Evolutionary conservation across 2,113 vertebrate species (phyloP).

Genomic region (Phaethon lepturus): DNA sequence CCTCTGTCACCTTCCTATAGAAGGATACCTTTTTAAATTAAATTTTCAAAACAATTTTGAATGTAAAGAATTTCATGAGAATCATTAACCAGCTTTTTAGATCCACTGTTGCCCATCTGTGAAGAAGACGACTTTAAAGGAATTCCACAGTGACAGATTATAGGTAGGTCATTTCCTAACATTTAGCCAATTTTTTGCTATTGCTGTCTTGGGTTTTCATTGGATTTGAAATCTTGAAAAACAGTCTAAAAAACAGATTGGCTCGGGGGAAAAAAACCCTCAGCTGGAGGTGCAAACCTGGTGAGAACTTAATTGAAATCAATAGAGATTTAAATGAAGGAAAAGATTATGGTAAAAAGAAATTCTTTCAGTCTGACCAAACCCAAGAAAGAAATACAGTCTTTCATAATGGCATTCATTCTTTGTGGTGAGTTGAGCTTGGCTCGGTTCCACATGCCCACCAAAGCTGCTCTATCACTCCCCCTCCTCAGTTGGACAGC

Average conservation of each 20-base stretch:
- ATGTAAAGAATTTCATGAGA: not conserved
- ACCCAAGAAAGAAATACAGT: not conserved
- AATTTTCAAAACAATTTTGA: not conserved
- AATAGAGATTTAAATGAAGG: not conserved
- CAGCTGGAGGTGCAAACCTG: not conserved
- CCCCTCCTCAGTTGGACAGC: no score
- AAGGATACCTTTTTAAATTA: not conserved
- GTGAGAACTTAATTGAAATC: constrained; percentile 7
- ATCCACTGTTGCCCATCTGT: not conserved
- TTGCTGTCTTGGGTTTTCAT: not conserved
- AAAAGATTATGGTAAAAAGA: not conserved
- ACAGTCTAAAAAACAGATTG: not conserved
- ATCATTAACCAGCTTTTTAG: not conserved
- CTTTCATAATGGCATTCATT: not conserved
- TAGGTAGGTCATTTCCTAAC: not conserved
- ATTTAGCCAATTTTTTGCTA: not conserved
- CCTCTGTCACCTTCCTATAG: not conserved
- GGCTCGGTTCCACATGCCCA: no score
- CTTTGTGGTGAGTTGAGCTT: not conserved
- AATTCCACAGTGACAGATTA: not conserved
- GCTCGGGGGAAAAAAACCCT: not conserved
- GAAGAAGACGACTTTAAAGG: not conserved
- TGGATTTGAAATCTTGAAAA: not conserved
- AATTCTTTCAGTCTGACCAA: not conserved
- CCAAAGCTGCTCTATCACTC: no score